Percentiles rank a stretch among this genome's conserved stretches.
Conservation (phyloP, 2,888 invertebrate genomes). For the Limnephilus rhombicus region DNA sequence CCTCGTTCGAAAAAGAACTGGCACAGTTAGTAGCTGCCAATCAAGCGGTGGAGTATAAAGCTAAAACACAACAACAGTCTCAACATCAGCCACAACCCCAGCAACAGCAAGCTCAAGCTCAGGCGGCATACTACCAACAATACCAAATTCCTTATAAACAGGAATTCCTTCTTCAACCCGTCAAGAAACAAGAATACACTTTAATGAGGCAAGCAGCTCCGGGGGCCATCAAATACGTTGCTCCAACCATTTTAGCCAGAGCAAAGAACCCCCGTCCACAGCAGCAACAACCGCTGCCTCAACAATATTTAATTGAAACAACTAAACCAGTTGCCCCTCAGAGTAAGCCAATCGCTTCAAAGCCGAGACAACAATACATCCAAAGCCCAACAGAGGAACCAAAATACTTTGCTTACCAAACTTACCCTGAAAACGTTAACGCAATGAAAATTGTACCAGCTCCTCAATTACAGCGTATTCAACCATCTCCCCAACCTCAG, state of each 20-base stretch:
- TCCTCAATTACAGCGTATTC: conserved; percentile 72
- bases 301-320: conserved; percentile 76
- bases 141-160: conserved; percentile 41
- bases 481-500: conserved; percentile 67
- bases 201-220: conserved; percentile 47
- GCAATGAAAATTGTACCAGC: conserved; percentile 74
- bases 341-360: conserved; percentile 51
- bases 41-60: conserved; percentile 63
- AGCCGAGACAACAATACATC: conserved; percentile 55
- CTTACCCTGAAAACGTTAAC: conserved; percentile 56
- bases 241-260: conserved; percentile 52
- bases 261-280: conserved; percentile 67
- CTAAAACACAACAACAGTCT: conserved; percentile 54
- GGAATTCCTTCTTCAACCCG: conserved; percentile 30
- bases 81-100: conserved; percentile 6
- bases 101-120: conserved; percentile 15
- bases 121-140: conserved; percentile 12
- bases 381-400: conserved; percentile 59
- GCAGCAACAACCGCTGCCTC: conserved; percentile 72
- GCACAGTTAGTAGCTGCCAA: conserved; percentile 64
- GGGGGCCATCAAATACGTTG: conserved; percentile 49
- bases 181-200: conserved; percentile 57
- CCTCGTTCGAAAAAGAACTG: conserved; percentile 64
- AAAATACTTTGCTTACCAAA: conserved; percentile 58
- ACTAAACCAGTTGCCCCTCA: conserved; percentile 68